Evolutionary conservation across 2,888 invertebrate genomes (phyloP).

Genomic region (Carterocephalus palaemon): DNA sequence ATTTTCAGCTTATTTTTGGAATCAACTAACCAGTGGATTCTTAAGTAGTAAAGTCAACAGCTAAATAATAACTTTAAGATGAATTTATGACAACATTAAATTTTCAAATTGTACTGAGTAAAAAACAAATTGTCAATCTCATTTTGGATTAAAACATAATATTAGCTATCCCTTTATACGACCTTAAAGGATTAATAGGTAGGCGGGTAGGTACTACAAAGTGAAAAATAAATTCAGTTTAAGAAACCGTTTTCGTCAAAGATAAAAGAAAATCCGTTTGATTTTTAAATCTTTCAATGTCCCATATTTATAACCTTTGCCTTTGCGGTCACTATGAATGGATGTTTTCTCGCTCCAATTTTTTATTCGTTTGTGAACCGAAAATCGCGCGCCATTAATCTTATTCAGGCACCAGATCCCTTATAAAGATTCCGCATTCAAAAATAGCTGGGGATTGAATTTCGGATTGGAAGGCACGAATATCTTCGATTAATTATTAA

Average conservation of each 20-base stretch:
- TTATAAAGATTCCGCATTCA: slow-evolving; percentile 60
- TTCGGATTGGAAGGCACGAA: slow-evolving; percentile 43
- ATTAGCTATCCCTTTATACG: no score
- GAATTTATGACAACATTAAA: no score
- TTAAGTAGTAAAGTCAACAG: no score
- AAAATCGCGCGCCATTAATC: slow-evolving; percentile 46
- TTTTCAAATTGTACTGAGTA: no score
- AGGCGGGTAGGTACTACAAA: no score
- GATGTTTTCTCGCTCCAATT: slow-evolving; percentile 29
- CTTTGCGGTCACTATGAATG: slow-evolving; percentile 28
- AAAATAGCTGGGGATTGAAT: slow-evolving; percentile 56
- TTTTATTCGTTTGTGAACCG: slow-evolving; percentile 38
- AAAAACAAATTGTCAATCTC: no score
- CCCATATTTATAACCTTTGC: slow-evolving; percentile 12
- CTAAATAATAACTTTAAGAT: no score
- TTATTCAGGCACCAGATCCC: slow-evolving; percentile 44
- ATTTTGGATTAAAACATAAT: no score
- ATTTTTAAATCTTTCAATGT: slow-evolving; percentile 22
- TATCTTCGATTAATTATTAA: slow-evolving; percentile 54
- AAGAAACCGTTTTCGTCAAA: slow-evolving; percentile 1
- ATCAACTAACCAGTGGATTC: no score
- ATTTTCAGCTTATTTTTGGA: no score
- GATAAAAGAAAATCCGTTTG: background rate
- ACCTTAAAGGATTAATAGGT: no score
- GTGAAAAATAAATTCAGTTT: no score